These are phyloP conservation scores for Ammodramus savannarum DNA, from an alignment of 2,113 vertebrate genomes.

Conservation along the genomic window DNA sequence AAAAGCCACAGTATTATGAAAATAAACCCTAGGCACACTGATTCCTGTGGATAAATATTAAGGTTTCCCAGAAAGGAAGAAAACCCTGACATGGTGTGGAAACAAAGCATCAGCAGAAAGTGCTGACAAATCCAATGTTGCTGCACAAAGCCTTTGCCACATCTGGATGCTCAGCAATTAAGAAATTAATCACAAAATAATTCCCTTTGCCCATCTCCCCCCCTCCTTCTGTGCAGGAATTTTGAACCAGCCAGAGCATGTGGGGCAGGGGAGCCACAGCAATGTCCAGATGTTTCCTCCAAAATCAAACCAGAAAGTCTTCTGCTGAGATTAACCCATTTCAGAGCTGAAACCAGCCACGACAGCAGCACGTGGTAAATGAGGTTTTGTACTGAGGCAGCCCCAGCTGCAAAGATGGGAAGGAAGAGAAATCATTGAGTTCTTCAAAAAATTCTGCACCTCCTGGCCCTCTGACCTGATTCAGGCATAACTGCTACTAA, in stretches of 20 bases:
- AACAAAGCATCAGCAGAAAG: not conserved
- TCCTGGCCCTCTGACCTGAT: not conserved
- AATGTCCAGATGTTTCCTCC: not conserved
- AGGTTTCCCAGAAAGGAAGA: not conserved
- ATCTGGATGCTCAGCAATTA: not conserved
- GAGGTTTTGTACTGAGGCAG: not conserved
- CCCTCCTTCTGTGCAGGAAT: not conserved
- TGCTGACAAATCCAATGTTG: not conserved
- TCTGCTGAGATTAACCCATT: not conserved
- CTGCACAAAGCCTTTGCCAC: not conserved
- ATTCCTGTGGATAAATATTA: fast-evolving
- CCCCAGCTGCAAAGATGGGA: not conserved
- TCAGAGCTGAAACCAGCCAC: not conserved
- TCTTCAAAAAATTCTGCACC: not conserved
- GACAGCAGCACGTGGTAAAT: not conserved
- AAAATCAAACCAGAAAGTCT: not conserved
- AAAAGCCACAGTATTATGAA: not conserved
- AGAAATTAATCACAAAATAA: not conserved
- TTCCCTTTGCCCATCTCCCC: not conserved
- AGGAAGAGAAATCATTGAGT: not conserved
- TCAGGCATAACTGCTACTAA: not conserved
- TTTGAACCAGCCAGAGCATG: not conserved
- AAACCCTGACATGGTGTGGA: not conserved
- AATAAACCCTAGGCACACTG: not conserved
- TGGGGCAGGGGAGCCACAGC: not conserved